Evolutionary conservation across 2,797 vertebrate species (phyloP), one percentile per base, ranked within the genome.

Genomic region (Myotis myotis): DNA sequence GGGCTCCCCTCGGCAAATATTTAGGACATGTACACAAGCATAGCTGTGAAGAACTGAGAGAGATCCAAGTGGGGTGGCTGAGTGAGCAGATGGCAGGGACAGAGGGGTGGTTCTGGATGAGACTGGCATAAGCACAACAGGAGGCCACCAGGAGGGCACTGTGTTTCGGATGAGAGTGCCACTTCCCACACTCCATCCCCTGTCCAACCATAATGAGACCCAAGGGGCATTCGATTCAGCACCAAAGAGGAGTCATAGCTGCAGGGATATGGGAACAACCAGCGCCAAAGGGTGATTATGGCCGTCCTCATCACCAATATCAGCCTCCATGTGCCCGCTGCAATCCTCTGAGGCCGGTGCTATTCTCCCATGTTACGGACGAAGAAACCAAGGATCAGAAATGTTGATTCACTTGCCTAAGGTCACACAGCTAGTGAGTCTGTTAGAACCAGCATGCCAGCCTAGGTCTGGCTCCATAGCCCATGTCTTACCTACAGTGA

Each of bases 1-100:
- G 84, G 79, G 78, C 94, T 97, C 81, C 88, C 41, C 36, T 76
- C 91, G 88, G 95, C 96, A 98, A 97, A 97, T 96, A 91, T 96
- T 97, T 97, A 97, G 91, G 79, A 64, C 49, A 49, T 22, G 55
- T 36, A 87, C 80, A 96, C 78, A 94, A 93, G 96, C 96, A 71
- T 53, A 94, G 93, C 97, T 85, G 95, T 95, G 92, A 96, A 95
- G 97, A 97, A 92, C 30, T 16, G 4, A 71, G 19, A 85, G 19
- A 83, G n/a, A 49, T 75, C 79, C 96, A 96, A 94, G 91, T 57
- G 95, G 53, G 0, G 1, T 64, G 94, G 89, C 95, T 17, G 8
- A 47, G 87, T 22, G 71, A 25, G 85, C 64, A 92, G 92, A 95
- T 30, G 82, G 85, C 71, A 87, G 25, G n/a, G 83, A 57, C 74